Evolutionary conservation across 1,140 invertebrate species (phyloP), one percentile per base, ranked within the genome.

Genomic region (Propsilocerus akamusi): DNA sequence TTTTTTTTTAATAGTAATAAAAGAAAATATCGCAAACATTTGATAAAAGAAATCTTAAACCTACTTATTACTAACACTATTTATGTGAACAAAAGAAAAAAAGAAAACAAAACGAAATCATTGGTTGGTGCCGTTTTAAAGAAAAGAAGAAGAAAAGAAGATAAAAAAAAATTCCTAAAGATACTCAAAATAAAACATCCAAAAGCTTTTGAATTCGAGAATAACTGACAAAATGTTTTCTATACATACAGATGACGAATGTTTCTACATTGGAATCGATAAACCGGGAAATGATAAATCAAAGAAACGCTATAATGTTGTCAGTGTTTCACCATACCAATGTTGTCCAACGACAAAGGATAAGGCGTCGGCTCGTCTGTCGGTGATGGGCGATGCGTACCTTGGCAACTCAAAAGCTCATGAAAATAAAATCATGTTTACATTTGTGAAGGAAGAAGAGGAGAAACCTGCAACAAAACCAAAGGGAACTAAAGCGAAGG

Each of bases 231-330:
- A 74, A 73, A 71, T 72, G 74, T 75, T 65, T 65, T 65, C 62
- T 62, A 57, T 55, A 58, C 53, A 60, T 74, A 76, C 83, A 89
- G 84, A 85, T 82, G 83, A 87, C 80, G 83, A 84, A 81, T 89
- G 85, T 83, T 87, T 89, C 83, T 86, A 86, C 83, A 83, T 89
- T 75, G 85, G 84, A 74, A 79, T 89, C 77, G 83, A 82, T 71
- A 62, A 65, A 37, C 59, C 58, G 52, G 62, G 61, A 55, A 54
- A 59, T 41, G 14, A 17, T 54, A 62, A 63, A 54, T 58, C 63
- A 56, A 60, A 59, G 54, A 63, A 63, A 53, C 81, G 81, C 73
- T 83, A 83, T 74, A 77, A 81, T 73, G 74, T 78, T 70, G 81
- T 81, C 67, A 76, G 79, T 69, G 77, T 78, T 65, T 86, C 84